phyloP scores from a whole-genome alignment of 2,113 vertebrate species.

The Numenius arquata region DNA sequence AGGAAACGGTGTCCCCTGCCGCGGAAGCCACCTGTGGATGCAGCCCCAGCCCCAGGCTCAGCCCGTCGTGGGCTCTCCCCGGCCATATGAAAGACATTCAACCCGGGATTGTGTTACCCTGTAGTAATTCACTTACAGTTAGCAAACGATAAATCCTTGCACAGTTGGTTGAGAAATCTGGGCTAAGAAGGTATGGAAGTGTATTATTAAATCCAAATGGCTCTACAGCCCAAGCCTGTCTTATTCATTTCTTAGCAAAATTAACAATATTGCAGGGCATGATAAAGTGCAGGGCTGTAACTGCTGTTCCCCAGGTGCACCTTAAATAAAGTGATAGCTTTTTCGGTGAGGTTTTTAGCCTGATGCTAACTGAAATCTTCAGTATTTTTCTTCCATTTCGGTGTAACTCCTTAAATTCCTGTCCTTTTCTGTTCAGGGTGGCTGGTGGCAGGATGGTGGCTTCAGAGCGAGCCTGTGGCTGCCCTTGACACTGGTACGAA shows the following conservation, averaged over 20 bases:
- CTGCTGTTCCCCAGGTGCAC: neutral
- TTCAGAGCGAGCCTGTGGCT: neutral
- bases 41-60: neutral
- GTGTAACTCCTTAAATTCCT: neutral
- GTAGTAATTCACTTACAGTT: neutral
- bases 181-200: neutral
- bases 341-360: neutral
- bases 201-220: slow-evolving; percentile 56
- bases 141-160: slow-evolving; percentile 6
- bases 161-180: neutral
- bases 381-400: neutral
- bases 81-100: neutral
- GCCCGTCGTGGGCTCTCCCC: neutral
- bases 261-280: neutral
- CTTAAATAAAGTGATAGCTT: neutral
- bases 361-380: neutral
- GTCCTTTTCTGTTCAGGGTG: neutral
- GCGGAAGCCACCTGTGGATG: neutral
- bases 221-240: neutral
- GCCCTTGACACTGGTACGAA: too few relatives aligned
- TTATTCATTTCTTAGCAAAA: neutral
- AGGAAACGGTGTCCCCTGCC: neutral
- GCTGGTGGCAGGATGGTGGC: neutral
- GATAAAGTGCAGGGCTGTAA: neutral
- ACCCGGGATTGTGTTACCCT: neutral